Base-by-base conservation (phyloP, 2,797 vertebrate species). In the Lutjanus argentimaculatus region DNA sequence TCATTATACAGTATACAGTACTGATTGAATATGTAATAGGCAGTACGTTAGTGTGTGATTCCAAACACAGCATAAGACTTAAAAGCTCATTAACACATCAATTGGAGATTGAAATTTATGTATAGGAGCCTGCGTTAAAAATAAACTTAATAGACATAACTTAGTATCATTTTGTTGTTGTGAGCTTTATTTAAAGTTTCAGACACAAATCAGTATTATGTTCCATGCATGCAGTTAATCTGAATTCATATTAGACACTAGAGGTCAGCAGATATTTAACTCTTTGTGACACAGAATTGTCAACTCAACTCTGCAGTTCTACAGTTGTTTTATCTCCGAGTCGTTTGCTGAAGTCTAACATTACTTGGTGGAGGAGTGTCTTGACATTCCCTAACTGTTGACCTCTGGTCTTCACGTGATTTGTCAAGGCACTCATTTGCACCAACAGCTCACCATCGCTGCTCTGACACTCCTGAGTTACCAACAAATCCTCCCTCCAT, bases 321-420 rank as follows among this genome's bases (percentile, higher is more conserved):
- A 19, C 2, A 4, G 40, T 8, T 1, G 72, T 46, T 63, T 86
- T 67, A 17, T 78, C 79, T 64, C 89, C 89, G 62, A 93, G 82
- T 40, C 81, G 67, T 64, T 57, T 84, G 77, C 90, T 89, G 9
- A 92, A 90, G 45, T 87, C 69, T 7, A 85, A 22, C 91, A 91
- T 87, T 0, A 76, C 67, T 0, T 62, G 74, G 16, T 91, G 82
- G 0, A 93, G 70, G 1, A 82, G 59, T 1, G 58, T 5, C 57
- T 13, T 21, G 21, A 91, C 40, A 0, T 69, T 14, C 17, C 45
- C 80, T 0, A 93, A 3, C 67, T 79, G 72, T 7, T 42, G 66
- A 3, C 65, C 79, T 61, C 87, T 88, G n/a, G 0, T 84, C 56
- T 65, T 70, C 75, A 91, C 67, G 1, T 12, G 66, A 0, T 58